Evolutionary conservation across 2,888 invertebrate species (phyloP).

Genomic region (Neoascia interrupta): DNA sequence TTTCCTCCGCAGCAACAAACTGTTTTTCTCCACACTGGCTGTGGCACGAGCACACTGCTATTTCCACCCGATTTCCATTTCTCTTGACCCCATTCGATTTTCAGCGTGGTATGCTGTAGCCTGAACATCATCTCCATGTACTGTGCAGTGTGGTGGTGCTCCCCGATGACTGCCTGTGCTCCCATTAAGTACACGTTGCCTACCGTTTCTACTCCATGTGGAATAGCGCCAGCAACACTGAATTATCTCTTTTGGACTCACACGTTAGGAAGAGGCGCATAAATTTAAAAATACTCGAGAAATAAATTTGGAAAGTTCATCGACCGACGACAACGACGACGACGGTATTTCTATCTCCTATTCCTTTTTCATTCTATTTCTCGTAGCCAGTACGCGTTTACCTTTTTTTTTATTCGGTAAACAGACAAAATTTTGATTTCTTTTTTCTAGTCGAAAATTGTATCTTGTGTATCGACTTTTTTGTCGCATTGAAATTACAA

Average conservation of each 20-base stretch:
- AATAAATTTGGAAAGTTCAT: constrained; percentile 40
- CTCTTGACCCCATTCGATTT: constrained; percentile 63
- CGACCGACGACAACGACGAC: constrained; percentile 10
- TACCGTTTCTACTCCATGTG: background rate
- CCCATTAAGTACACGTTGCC: constrained; percentile 22
- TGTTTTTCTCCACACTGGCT: background rate
- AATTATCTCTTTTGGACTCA: constrained; percentile 9
- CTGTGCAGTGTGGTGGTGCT: constrained; percentile 17
- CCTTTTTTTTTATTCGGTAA: background rate
- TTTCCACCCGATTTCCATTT: constrained; percentile 53
- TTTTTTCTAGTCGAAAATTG: too few species aligned
- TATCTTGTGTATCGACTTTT: too few species aligned
- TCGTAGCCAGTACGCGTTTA: constrained; percentile 7
- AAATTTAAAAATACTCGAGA: constrained; percentile 31
- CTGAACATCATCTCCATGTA: constrained; percentile 24
- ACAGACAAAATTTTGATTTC: too few species aligned
- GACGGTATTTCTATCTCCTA: constrained; percentile 21
- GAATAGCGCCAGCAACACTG: constrained; percentile 1
- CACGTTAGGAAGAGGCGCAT: constrained; percentile 19
- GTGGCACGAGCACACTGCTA: constrained; percentile 31
- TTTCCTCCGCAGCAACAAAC: constrained; percentile 16
- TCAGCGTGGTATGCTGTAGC: constrained; percentile 21
- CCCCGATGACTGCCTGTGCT: constrained; percentile 9
- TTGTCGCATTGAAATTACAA: background rate
- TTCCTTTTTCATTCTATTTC: constrained; percentile 4